These are phyloP conservation scores for Austrofundulus limnaeus DNA, from an alignment of 2,113 vertebrate species.

Conservation along the genomic window DNA sequence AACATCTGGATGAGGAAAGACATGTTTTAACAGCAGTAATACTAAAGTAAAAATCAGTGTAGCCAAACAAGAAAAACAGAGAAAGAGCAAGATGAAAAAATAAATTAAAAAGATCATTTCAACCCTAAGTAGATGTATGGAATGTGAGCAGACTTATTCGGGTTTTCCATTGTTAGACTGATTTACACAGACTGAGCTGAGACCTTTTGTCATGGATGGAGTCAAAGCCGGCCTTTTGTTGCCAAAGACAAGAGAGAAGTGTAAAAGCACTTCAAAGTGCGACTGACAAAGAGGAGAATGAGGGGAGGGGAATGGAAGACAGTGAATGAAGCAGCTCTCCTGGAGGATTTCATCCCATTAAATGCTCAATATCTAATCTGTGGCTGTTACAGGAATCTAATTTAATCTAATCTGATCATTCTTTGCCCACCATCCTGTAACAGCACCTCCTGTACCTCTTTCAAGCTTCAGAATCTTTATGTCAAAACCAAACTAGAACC, in stretches of 20 bases:
- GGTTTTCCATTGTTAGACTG: background rate
- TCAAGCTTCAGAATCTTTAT: background rate
- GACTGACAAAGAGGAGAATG: conserved; percentile 67
- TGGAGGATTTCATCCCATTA: conserved; percentile 25
- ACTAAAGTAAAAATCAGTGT: no score
- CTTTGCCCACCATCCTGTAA: background rate
- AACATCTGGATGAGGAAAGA: no score
- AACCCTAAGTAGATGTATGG: no score
- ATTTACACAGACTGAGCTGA: conserved; percentile 29
- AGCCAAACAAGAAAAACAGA: no score
- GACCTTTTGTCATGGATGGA: conserved; percentile 54
- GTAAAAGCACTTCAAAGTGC: conserved; percentile 55
- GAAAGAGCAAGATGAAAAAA: no score
- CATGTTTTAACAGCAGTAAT: no score
- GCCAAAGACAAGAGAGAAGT: conserved; percentile 6
- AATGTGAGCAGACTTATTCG: no score
- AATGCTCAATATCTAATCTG: background rate
- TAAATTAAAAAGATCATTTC: no score
- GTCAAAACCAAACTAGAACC: background rate
- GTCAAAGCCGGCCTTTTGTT: conserved; percentile 57
- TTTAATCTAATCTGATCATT: background rate
- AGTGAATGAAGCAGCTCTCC: background rate
- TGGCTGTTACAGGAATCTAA: background rate
- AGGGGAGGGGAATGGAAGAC: conserved; percentile 33
- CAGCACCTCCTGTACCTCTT: background rate